Conservation (phyloP, 2,888 invertebrate genomes). For the Phalangium opilio region DNA sequence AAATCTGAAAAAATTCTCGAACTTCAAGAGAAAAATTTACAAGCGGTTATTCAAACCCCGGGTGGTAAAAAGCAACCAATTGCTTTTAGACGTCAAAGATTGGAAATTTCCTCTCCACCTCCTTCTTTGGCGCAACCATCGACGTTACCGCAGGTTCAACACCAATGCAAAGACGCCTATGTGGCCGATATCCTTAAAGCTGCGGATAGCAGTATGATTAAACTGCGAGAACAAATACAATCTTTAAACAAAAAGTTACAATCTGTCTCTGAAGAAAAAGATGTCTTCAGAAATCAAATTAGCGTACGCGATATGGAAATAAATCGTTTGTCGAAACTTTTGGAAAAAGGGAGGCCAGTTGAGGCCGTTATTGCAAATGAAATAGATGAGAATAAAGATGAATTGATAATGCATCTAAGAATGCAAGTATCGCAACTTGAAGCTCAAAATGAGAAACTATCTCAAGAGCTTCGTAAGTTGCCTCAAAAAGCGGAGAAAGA, state of each 20-base stretch:
- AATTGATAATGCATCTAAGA: neutral
- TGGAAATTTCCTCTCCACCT: neutral
- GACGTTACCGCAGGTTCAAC: no score
- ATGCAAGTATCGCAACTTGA: neutral
- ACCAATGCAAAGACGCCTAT: no score
- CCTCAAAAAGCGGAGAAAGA: no score
- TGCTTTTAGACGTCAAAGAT: neutral
- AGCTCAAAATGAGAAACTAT: no score
- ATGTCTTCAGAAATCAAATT: no score
- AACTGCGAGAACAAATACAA: no score
- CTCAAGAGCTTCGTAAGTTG: no score
- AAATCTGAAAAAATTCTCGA: conserved; percentile 39
- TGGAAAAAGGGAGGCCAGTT: neutral
- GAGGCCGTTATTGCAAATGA: neutral
- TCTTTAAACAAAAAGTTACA: no score
- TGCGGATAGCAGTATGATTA: no score
- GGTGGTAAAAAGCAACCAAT: neutral
- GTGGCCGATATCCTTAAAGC: no score
- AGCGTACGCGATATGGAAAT: neutral
- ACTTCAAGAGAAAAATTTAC: conserved; percentile 36
- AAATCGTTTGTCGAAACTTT: neutral
- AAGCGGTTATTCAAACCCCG: conserved; percentile 22
- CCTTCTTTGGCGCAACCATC: no score
- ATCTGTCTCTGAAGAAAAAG: no score
- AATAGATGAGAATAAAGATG: neutral